Evolutionary conservation across 2,888 invertebrate species (phyloP).

Genomic region (Dysmachus trigonus): DNA sequence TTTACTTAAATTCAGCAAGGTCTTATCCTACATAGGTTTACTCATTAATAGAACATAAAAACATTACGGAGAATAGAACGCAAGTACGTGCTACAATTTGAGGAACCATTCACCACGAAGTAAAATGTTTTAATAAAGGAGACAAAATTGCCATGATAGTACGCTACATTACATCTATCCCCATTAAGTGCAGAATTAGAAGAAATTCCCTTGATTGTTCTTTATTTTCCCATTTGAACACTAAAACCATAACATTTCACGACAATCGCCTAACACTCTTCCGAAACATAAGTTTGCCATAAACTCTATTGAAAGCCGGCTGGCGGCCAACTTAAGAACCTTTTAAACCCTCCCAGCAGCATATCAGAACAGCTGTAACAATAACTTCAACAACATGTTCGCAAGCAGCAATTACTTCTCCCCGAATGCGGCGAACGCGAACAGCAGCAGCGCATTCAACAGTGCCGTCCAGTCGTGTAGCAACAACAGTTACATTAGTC

Average conservation of each 20-base stretch:
- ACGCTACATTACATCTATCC: too few relatives aligned
- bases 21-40: too few relatives aligned
- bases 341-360: background rate
- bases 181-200: background rate
- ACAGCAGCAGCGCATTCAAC: conserved; percentile 21
- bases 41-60: too few relatives aligned
- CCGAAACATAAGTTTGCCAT: background rate
- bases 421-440: conserved; percentile 1
- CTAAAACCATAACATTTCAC: background rate
- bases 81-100: too few relatives aligned
- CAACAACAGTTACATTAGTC: conserved; percentile 49
- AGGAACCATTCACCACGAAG: too few relatives aligned
- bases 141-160: too few relatives aligned
- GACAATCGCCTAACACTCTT: background rate
- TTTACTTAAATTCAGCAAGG: too few relatives aligned
- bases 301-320: background rate
- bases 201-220: background rate
- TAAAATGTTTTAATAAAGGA: too few relatives aligned
- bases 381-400: conserved; percentile 11
- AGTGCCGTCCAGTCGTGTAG: conserved; percentile 43
- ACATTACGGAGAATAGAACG: too few relatives aligned
- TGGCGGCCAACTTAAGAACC: background rate
- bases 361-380: conserved; percentile 26
- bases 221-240: background rate
- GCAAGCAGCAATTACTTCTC: conserved; percentile 29